These are phyloP conservation scores for Sinodicranocentrus sp. DNA, from an alignment of 2,888 invertebrate species.

Conservation along the genomic window DNA sequence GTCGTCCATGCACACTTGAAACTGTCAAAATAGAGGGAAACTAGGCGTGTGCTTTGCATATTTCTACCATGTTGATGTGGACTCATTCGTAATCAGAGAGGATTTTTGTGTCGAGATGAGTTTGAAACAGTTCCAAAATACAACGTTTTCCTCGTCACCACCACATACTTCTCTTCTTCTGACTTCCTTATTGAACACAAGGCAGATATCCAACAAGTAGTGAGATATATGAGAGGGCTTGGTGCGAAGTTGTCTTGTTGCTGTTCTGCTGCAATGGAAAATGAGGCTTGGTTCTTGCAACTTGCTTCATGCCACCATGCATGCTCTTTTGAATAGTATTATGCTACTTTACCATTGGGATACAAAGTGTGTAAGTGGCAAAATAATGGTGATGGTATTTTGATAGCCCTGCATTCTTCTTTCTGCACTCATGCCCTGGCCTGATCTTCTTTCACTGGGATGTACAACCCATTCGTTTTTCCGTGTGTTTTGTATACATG, in stretches of 20 bases:
- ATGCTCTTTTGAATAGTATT: too few species aligned
- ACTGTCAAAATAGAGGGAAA: slow-evolving; percentile 17
- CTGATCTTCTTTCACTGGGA: slow-evolving; percentile 64
- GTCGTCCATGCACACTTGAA: not conserved
- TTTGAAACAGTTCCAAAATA: slow-evolving; percentile 64
- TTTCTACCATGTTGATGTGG: slow-evolving; percentile 6
- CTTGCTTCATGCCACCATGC: not conserved
- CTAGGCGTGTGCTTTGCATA: slow-evolving; percentile 24
- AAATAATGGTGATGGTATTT: slow-evolving; percentile 65
- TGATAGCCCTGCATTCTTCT: slow-evolving; percentile 64
- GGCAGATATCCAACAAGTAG: too few species aligned
- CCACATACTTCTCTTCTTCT: slow-evolving; percentile 26
- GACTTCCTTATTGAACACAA: too few species aligned
- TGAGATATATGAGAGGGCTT: not conserved
- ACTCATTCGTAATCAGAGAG: slow-evolving; percentile 34
- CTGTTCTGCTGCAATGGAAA: slow-evolving; percentile 56
- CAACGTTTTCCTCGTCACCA: slow-evolving; percentile 9
- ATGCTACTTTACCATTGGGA: slow-evolving; percentile 16
- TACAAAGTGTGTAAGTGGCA: slow-evolving; percentile 63
- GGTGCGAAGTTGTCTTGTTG: not conserved
- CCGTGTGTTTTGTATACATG: slow-evolving; percentile 4
- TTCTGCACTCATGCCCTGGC: slow-evolving; percentile 64
- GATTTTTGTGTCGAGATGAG: slow-evolving; percentile 35
- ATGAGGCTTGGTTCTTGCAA: slow-evolving; percentile 8
- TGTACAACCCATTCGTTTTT: not conserved